phyloP scores from a whole-genome alignment of 2,888 invertebrate species.

The Cataglyphis rosenhaueri region DNA sequence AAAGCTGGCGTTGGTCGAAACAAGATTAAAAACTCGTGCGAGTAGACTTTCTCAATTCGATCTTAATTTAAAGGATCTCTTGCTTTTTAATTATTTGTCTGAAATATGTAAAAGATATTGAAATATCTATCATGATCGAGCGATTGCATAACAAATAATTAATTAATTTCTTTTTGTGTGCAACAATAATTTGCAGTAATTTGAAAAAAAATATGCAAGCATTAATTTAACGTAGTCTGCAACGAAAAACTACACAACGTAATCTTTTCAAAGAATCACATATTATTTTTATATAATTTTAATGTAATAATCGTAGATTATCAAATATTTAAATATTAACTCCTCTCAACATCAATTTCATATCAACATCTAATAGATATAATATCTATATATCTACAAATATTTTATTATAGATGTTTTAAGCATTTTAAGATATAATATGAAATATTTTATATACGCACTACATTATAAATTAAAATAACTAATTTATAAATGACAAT shows the following conservation, averaged over 20 bases:
- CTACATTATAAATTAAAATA: not conserved
- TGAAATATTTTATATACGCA: not conserved
- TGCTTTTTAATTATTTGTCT: not conserved
- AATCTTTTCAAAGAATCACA: not conserved
- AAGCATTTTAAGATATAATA: not conserved
- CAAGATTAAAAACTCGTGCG: constrained; percentile 8
- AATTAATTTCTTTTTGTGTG: not conserved
- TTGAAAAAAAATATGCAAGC: too few relatives aligned
- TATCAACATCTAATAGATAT: not conserved
- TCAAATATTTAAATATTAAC: not conserved
- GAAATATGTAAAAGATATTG: not conserved
- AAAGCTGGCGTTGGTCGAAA: constrained; percentile 19
- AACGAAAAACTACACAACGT: not conserved
- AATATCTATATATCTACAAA: not conserved
- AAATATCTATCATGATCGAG: not conserved
- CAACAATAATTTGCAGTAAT: not conserved
- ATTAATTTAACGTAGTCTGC: not conserved
- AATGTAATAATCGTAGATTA: not conserved
- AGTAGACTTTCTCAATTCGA: not conserved
- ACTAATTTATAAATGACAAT: not conserved
- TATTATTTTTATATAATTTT: not conserved
- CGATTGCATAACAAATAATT: not conserved
- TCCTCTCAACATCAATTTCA: not conserved
- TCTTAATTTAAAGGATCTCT: not conserved
- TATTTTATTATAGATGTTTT: not conserved